Conservation (phyloP, 2,797 vertebrate genomes). For the Ctenopoma kingsleyae region DNA sequence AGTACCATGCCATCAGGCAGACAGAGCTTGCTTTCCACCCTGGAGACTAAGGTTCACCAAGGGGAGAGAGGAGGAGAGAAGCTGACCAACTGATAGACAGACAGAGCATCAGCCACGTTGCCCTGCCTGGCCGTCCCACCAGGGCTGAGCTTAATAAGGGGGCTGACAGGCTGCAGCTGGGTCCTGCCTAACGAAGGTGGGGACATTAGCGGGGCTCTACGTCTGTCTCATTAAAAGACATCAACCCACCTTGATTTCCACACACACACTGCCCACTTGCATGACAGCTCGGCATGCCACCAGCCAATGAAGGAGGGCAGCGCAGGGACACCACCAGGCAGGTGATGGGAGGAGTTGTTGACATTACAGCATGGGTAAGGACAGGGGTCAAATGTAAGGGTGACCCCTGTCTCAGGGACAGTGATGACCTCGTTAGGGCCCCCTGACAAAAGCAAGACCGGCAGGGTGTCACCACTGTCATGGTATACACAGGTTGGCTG, state of each 20-base stretch:
- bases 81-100: constrained; percentile 91
- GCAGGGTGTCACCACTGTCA: constrained; percentile 81
- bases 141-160: constrained; percentile 83
- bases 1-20: constrained; percentile 89
- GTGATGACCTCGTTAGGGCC: constrained; percentile 87
- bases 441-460: constrained; percentile 81
- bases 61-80: constrained; percentile 89
- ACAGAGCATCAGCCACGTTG: constrained; percentile 85
- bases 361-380: constrained; percentile 81
- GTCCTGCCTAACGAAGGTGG: constrained; percentile 92
- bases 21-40: constrained; percentile 83
- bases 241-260: constrained; percentile 97
- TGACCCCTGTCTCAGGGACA: constrained; percentile 84
- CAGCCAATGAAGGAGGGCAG: constrained; percentile 83
- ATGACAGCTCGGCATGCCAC: constrained; percentile 92
- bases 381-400: constrained; percentile 87
- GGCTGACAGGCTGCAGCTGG: constrained; percentile 98
- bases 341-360: constrained; percentile 84
- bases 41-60: constrained; percentile 89
- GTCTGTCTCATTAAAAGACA: constrained; percentile 99
- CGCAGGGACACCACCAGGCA: constrained; percentile 78
- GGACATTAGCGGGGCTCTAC: constrained; percentile 96
- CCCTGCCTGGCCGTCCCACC: constrained; percentile 75
- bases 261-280: constrained; percentile 87
- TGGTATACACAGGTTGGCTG: constrained; percentile 78